phyloP scores from a whole-genome alignment of 2,888 invertebrate species.

The Maniola hyperantus region DNA sequence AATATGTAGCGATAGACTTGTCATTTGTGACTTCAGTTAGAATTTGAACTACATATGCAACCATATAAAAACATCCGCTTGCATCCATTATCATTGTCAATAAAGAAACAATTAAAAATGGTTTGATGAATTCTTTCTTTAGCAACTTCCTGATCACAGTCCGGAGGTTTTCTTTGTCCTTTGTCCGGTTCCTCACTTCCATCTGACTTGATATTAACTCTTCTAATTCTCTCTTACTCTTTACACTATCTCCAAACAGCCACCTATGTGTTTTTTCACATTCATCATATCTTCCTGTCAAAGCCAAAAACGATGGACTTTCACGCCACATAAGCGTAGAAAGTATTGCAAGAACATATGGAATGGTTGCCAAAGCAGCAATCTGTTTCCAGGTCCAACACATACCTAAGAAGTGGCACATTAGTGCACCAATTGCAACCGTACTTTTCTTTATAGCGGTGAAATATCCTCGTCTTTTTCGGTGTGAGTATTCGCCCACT shows the following conservation, averaged over 20 bases:
- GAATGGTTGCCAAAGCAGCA: slow-evolving; percentile 40
- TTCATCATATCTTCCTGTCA: slow-evolving; percentile 51
- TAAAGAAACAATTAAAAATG: slow-evolving; percentile 45
- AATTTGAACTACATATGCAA: slow-evolving; percentile 51
- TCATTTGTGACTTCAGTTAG: slow-evolving; percentile 47
- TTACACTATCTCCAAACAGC: slow-evolving; percentile 45
- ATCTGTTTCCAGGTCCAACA: slow-evolving; percentile 53
- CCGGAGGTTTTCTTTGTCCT: slow-evolving; percentile 28
- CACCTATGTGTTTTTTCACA: slow-evolving; percentile 49
- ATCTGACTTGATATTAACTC: slow-evolving; percentile 43
- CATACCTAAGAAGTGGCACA: slow-evolving; percentile 49
- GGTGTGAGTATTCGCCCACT: slow-evolving; percentile 50
- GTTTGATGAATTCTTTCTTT: slow-evolving; percentile 48
- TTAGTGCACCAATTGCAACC: slow-evolving; percentile 45
- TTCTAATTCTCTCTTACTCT: slow-evolving; percentile 46
- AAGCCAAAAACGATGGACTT: slow-evolving; percentile 53
- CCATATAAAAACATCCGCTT: slow-evolving; percentile 50
- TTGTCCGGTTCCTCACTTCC: slow-evolving; percentile 26
- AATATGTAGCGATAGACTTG: slow-evolving; percentile 48
- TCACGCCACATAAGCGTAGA: slow-evolving; percentile 52
- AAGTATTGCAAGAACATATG: slow-evolving; percentile 38
- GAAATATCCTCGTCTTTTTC: slow-evolving; percentile 52
- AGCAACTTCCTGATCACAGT: slow-evolving; percentile 38
- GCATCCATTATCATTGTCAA: slow-evolving; percentile 50
- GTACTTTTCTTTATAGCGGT: slow-evolving; percentile 46